Base-by-base conservation (phyloP, 1,140 invertebrate genomes). In the Halictus rubicundus region DNA sequence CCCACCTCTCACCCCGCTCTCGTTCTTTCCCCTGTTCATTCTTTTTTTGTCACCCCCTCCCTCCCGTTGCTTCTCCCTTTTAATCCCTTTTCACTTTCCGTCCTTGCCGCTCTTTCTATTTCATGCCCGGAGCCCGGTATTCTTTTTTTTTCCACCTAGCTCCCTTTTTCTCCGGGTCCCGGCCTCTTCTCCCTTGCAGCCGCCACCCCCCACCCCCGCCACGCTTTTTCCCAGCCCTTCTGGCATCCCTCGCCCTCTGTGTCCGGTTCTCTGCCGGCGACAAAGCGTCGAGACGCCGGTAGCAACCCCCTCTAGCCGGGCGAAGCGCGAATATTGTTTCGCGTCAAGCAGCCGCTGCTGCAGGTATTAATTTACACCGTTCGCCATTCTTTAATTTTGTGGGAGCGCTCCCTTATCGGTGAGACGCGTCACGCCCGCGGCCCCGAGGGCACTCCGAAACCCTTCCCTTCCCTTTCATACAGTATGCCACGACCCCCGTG, bases 311-410 rank as follows among this genome's bases (percentile, higher is more conserved):
- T 23, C 60, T n/a, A 25, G n/a, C n/a, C 10, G 7, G 6, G 19
- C 49, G 25, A n/a, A 21, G 19, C 37, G 65, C 63, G 79, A 78
- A 81, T 78, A 81, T 81, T 81, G 80, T 78, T 78, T 61, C 74
- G 60, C 68, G 25, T 66, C 75, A 42, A 71, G 68, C 54, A 81
- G 49, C 74, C 57, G 23, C 16, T 32, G 46, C 39, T 71, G 61
- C 46, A 46, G 37, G 64, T 65, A 70, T 79, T 82, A 82, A 82
- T 82, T 79, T 82, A 71, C 75, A 65, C n/a, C 16, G 77, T 73
- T 66, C 70, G 7, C 16, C 16, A 19, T 65, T 73, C 70, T 66
- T 74, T 66, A 79, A 79, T 79, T 74, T 19, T 23, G 25, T 23
- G 25, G 32, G 21, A 59, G 64, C 46, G 52, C 21, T 57, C 25